Base-by-base conservation (phyloP, 2,888 invertebrate species). In the Tanaodytes sp. region DNA sequence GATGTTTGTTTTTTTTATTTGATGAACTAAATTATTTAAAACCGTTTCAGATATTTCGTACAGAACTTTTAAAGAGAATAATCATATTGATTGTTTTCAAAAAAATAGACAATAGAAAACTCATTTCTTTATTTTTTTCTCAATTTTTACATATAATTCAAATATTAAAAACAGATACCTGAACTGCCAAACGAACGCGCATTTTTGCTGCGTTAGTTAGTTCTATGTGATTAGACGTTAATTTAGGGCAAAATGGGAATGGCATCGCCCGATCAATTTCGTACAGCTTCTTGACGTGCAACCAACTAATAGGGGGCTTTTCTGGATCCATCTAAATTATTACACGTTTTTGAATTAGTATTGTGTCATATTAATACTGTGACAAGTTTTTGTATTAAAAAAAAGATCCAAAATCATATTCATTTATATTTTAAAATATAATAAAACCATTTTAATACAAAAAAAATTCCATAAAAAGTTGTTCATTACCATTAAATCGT, bases 151-250 rank as follows among this genome's bases (percentile, higher is more conserved):
- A n/a, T n/a, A n/a, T n/a, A n/a, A n/a, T n/a, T n/a, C n/a, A 3
- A 40, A 40, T 40, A 16, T 40, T 40, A n/a, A n/a, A 2, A 43
- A 15, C 3, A 6, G 14, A 14, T 45, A 45, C 45, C 45, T 30
- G 45, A 2, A 16, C 16, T 6, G 45, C 45, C 15, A 45, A 30
- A 15, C 45, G 4, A 14, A 45, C 16, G n/a, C n/a, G n/a, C n/a
- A n/a, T n/a, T 16, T 45, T 45, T 11, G 16, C 5, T 30, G 30
- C 45, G 16, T 27, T 45, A 8, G 15, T 23, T 1, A 23, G n/a
- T 11, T 43, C n/a, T 5, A 43, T 14, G 3, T 43, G 43, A 43
- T 23, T 43, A 14, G 23, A 6, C 9, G 43, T 43, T 12, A 43
- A 43, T 23, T 43, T 43, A 5, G 43, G 23, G 14, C 43, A 43